Evolutionary conservation across 2,888 invertebrate genomes (phyloP).

Genomic region (Platypus cylindrus): DNA sequence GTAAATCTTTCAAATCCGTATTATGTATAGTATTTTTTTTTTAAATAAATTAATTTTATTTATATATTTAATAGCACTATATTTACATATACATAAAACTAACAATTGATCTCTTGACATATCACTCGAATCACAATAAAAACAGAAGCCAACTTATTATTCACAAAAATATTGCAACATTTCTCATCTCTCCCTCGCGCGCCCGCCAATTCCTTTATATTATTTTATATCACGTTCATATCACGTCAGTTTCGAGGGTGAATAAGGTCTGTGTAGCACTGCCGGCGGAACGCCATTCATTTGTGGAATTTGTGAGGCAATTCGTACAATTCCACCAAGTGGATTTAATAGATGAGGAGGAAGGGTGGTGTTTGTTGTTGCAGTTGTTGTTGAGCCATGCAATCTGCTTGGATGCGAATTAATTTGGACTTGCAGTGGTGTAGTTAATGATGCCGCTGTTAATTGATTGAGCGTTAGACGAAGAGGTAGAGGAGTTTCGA

Average conservation of each 20-base stretch:
- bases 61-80: slow-evolving; percentile 5
- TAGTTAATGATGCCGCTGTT: slow-evolving; percentile 23
- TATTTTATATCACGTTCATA: too few species aligned
- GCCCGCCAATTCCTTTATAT: too few species aligned
- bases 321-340: slow-evolving; percentile 32
- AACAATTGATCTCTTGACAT: slow-evolving; percentile 18
- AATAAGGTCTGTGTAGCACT: slow-evolving; percentile 34
- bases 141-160: neutral
- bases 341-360: slow-evolving; percentile 25
- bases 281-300: slow-evolving; percentile 26
- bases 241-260: slow-evolving; percentile 36
- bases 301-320: slow-evolving; percentile 31
- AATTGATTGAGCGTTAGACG: slow-evolving; percentile 24
- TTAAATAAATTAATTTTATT: neutral
- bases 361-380: too few species aligned
- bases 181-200: neutral
- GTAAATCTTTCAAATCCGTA: too few species aligned
- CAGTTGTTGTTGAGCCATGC: slow-evolving; percentile 22
- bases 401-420: slow-evolving; percentile 24
- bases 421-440: slow-evolving; percentile 33
- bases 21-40: too few species aligned
- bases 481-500: slow-evolving; percentile 30
- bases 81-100: slow-evolving; percentile 3
- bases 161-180: slow-evolving; percentile 3
- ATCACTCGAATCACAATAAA: slow-evolving; percentile 15